Conservation (phyloP, 1,140 invertebrate species). For the Drosophila orosa region DNA sequence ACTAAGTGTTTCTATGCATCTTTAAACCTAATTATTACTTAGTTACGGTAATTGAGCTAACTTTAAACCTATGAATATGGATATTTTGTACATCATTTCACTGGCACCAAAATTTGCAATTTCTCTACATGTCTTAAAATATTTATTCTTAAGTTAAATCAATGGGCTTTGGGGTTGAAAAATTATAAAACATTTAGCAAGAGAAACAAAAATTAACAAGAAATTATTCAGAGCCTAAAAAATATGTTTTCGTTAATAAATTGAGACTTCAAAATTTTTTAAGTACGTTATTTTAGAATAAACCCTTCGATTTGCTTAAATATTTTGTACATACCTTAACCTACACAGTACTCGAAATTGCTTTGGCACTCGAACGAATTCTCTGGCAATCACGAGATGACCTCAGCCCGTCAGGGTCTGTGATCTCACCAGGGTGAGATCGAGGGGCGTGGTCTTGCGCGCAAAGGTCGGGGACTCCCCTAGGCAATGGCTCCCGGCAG, state of each 20-base stretch:
- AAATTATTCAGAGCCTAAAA: not conserved
- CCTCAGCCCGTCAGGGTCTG: conserved; percentile 72
- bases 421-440: conserved; percentile 86
- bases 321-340: conserved; percentile 32
- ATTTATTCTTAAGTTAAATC: not conserved
- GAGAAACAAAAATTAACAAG: not conserved
- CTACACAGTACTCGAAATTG: conserved; percentile 41
- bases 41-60: conserved; percentile 66
- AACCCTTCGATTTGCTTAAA: not conserved
- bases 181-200: not conserved
- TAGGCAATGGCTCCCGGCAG: conserved; percentile 41
- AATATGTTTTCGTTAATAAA: not conserved
- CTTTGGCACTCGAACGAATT: conserved; percentile 61
- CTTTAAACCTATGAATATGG: conserved; percentile 27
- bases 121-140: not conserved
- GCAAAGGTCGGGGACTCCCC: conserved; percentile 55
- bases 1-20: conserved; percentile 2
- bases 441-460: conserved; percentile 87
- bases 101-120: conserved; percentile 67
- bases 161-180: not conserved
- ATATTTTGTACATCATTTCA: conserved; percentile 76
- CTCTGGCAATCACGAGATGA: conserved; percentile 35
- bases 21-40: conserved; percentile 18
- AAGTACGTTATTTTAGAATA: not conserved
- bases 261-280: not conserved